Percentiles rank a stretch among this genome's conserved stretches.
These are phyloP conservation scores for Lindbergichthys nudifrons DNA, from an alignment of 2,797 vertebrate species.

Conservation along the genomic window DNA sequence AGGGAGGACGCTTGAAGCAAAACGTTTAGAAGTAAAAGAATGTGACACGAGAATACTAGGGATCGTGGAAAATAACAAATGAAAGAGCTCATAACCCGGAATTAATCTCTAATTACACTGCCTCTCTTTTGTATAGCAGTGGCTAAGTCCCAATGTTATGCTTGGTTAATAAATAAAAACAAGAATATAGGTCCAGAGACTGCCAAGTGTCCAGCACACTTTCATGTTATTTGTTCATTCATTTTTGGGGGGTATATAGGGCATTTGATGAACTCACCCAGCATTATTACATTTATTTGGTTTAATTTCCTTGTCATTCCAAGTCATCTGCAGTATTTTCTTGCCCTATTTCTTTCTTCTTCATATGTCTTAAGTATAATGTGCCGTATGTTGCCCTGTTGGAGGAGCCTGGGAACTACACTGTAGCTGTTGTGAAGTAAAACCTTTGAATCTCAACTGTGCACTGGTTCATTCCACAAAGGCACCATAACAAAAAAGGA, in stretches of 20 bases:
- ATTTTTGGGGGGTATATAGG: neutral
- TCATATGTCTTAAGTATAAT: too few species aligned
- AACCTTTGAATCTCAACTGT: neutral
- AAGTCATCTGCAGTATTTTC: too few species aligned
- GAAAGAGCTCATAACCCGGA: neutral
- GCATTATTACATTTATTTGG: constrained; percentile 1
- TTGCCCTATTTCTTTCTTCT: too few species aligned
- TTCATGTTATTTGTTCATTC: neutral
- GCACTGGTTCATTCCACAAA: constrained; percentile 55
- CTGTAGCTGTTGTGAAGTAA: too few species aligned
- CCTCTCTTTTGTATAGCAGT: neutral
- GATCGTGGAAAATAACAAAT: neutral
- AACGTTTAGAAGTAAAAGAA: neutral
- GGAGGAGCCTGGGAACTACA: too few species aligned
- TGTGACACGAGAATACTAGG: neutral
- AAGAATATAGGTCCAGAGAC: neutral
- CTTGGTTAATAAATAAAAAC: neutral
- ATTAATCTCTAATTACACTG: neutral
- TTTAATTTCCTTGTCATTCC: too few species aligned
- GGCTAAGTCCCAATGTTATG: neutral
- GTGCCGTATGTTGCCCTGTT: too few species aligned
- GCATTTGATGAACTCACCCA: neutral
- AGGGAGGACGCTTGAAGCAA: neutral
- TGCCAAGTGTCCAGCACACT: neutral
- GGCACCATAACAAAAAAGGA: constrained; percentile 68